Evolutionary conservation across 2,888 invertebrate species (phyloP).

Genomic region (Arrhopalites spinosus): DNA sequence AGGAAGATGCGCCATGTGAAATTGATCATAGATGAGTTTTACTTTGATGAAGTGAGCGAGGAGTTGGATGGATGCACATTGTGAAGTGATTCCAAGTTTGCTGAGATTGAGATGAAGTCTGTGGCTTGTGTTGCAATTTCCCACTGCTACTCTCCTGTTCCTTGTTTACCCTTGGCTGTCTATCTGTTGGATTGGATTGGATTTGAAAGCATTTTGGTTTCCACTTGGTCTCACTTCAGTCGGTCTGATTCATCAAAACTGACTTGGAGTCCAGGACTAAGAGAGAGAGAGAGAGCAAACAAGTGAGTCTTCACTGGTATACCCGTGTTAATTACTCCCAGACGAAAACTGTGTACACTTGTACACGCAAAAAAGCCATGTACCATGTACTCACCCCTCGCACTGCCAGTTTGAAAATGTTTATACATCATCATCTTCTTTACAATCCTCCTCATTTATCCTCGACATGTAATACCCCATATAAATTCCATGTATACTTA

Average conservation of each 20-base stretch:
- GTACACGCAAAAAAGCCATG: background rate
- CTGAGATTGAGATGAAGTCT: too few species aligned
- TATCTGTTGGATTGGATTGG: slow-evolving; percentile 27
- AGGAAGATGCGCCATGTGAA: background rate
- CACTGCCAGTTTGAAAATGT: too few species aligned
- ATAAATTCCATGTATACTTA: too few species aligned
- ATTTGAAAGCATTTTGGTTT: slow-evolving; percentile 38
- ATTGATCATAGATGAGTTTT: slow-evolving; percentile 14
- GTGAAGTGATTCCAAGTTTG: background rate
- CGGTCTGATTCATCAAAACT: slow-evolving; percentile 34
- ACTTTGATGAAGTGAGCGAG: slow-evolving; percentile 7
- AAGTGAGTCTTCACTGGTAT: background rate
- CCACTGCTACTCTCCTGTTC: background rate
- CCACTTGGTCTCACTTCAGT: slow-evolving; percentile 36
- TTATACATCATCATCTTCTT: too few species aligned
- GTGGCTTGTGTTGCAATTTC: background rate
- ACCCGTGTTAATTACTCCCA: background rate
- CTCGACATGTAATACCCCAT: too few species aligned
- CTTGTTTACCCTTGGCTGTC: slow-evolving; percentile 14
- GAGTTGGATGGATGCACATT: background rate
- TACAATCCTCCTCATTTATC: too few species aligned
- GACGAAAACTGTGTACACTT: background rate
- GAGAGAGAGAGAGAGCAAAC: background rate
- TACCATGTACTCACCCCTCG: too few species aligned
- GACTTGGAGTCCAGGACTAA: slow-evolving; percentile 26